Evolutionary conservation across 1,140 invertebrate genomes (phyloP).

Genomic region (Pinna nobilis): DNA sequence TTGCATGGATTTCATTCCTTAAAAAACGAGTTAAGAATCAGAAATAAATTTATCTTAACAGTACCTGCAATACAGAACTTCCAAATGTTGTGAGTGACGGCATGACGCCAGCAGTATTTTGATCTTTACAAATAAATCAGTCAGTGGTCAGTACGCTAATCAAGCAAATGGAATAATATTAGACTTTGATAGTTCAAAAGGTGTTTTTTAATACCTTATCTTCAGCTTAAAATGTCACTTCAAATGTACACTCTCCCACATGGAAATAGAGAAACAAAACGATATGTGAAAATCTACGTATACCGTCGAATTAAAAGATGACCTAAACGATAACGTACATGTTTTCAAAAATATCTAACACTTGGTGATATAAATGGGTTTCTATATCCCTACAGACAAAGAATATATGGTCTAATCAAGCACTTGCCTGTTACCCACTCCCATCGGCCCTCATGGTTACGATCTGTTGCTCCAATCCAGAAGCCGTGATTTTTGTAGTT

Average conservation of each 20-base stretch:
- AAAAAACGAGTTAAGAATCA: neutral
- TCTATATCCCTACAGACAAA: neutral
- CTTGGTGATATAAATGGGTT: neutral
- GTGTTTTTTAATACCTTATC: no score
- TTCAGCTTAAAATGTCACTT: no score
- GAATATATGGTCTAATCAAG: no score
- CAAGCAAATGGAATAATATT: neutral
- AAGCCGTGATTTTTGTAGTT: neutral
- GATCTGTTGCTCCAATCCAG: slow-evolving; percentile 18
- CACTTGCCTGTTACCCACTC: slow-evolving; percentile 10
- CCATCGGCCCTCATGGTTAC: slow-evolving; percentile 1
- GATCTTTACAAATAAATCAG: neutral
- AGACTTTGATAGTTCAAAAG: neutral
- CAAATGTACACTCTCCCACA: no score
- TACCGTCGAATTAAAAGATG: neutral
- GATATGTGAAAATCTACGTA: no score
- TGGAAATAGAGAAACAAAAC: no score
- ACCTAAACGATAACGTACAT: neutral
- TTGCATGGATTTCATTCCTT: neutral
- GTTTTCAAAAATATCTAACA: neutral
- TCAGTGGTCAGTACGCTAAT: neutral
- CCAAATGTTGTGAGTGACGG: neutral
- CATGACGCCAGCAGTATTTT: neutral
- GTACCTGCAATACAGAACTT: neutral
- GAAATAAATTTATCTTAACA: neutral